Base-by-base conservation (phyloP, 2,888 invertebrate species). In the Tetrapedia diversipes region DNA sequence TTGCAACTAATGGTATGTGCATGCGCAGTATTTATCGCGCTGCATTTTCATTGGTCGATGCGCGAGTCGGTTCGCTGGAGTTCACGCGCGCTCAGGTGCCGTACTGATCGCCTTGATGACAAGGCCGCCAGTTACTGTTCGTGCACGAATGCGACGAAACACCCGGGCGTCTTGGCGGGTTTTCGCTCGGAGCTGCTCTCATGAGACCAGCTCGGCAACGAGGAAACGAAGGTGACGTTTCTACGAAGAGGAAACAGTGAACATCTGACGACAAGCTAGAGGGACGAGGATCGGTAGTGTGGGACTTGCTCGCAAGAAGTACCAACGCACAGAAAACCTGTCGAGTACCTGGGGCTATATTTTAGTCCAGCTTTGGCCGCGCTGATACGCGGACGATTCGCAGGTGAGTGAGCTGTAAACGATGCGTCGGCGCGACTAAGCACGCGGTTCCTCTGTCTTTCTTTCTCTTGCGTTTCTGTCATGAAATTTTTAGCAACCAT, bases 111-210 rank as follows among this genome's bases (percentile, higher is more conserved):
- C 77, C 49, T 68, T 41, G 70, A 65, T 53, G 83, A 75, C 70
- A 75, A 81, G 77, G 77, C 77, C 77, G 73, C 51, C 82, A 81
- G 84, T 84, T 69, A 75, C 77, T 76, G 79, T 81, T 83, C 76
- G 83, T 79, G 76, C 84, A 84, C 83, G 84, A 81, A 84, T 83
- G 84, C 81, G 84, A 83, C 83, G 76, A 61, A 78, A 84, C 76
- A 78, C 51, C 53, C 72, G 84, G 69, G 60, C 59, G 72, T 84
- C 70, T 81, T 77, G 84, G 84, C 84, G 84, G 79, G 76, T 83
- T 79, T 77, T 73, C 73, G 77, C 73, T 81, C 79, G 83, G 83
- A 78, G 79, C 80, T 79, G 78, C 77, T 76, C 71, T 79, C 82
- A 79, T 79, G 81, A 82, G 77, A 73, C 69, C 75, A 81, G 84